Conservation (phyloP, 2,888 invertebrate genomes). For the Hirtodrosophila histrioides region DNA sequence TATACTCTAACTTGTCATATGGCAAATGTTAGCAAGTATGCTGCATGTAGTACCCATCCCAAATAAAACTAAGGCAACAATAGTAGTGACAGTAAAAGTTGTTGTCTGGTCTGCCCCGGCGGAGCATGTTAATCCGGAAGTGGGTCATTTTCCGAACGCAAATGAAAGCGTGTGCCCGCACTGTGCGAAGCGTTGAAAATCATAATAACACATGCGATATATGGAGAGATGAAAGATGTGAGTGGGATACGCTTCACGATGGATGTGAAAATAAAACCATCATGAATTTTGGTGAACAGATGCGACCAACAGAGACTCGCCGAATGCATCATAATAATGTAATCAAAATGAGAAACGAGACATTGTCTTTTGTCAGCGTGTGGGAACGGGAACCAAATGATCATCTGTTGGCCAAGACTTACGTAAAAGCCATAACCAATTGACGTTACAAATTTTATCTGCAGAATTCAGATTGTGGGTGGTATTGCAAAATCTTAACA, state of each 20-base stretch:
- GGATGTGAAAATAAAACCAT: conserved; percentile 68
- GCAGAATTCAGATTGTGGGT: conserved; percentile 17
- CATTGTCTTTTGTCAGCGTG: conserved; percentile 49
- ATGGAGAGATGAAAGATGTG: conserved; percentile 23
- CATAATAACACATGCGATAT: conserved; percentile 52
- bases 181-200: conserved; percentile 62
- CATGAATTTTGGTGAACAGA: conserved; percentile 42
- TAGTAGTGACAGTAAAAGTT: conserved; percentile 65
- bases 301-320: conserved; percentile 18
- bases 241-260: conserved; percentile 50
- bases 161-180: conserved; percentile 66
- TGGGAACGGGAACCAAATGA: conserved; percentile 44
- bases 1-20: background rate
- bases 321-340: conserved; percentile 46
- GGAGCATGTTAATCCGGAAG: conserved; percentile 71
- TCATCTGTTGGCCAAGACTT: conserved; percentile 35
- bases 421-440: conserved; percentile 43
- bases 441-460: conserved; percentile 20
- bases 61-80: conserved; percentile 11
- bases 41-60: conserved; percentile 10
- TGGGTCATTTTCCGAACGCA: conserved; percentile 77
- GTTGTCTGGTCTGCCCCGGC: conserved; percentile 31
- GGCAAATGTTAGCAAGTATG: conserved; percentile 20
- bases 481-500: background rate
- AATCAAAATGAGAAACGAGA: conserved; percentile 59